Evolutionary conservation across 2,113 vertebrate species (phyloP).

Genomic region (Pangasianodon hypophthalmus): DNA sequence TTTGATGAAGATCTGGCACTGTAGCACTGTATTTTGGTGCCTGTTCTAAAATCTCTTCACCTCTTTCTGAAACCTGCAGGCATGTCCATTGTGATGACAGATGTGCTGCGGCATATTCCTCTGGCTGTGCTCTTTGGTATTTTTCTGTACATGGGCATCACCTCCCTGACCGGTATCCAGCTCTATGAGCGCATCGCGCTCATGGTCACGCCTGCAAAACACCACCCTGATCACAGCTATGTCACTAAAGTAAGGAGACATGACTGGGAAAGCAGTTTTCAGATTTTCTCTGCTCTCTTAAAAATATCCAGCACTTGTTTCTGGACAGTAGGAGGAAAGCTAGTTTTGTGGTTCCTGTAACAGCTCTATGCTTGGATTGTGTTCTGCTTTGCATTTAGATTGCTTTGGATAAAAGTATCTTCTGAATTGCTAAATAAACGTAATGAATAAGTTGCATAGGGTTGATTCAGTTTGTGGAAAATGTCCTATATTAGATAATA

Average conservation of each 20-base stretch:
- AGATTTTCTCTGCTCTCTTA: not conserved
- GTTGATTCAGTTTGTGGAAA: not conserved
- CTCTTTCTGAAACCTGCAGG: constrained; percentile 71
- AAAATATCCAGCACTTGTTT: not conserved
- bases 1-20: not conserved
- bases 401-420: not conserved
- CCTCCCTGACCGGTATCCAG: constrained; percentile 94
- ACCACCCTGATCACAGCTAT: constrained; percentile 94
- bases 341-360: not conserved
- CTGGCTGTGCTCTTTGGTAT: constrained; percentile 96
- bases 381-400: not conserved
- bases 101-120: constrained; percentile 89
- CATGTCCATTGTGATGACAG: constrained; percentile 95
- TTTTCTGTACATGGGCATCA: constrained; percentile 98
- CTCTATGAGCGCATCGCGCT: constrained; percentile 93
- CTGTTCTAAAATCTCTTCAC: not conserved
- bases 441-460: not conserved
- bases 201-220: constrained; percentile 94
- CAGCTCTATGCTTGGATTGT: not conserved
- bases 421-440: not conserved
- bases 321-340: not conserved
- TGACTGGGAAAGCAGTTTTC: not conserved
- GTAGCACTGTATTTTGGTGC: not conserved
- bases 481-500: not conserved
- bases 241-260: constrained; percentile 86